Evolutionary conservation across 2,113 vertebrate species (phyloP).

Genomic region (Theropithecus gelada): DNA sequence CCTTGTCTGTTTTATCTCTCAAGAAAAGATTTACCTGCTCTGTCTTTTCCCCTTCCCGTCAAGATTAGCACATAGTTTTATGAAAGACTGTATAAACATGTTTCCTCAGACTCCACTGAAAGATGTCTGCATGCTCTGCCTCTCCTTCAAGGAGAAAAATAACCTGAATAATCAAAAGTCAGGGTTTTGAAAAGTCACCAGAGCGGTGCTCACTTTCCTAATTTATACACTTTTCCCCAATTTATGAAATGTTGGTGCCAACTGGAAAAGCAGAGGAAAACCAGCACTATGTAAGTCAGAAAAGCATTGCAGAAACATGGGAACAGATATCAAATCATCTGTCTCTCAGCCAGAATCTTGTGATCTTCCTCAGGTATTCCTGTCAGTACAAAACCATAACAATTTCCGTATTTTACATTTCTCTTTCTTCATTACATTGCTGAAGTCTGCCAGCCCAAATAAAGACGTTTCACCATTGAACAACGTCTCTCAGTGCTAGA

Average conservation of each 20-base stretch:
- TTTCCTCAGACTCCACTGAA: not conserved
- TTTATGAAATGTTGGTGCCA: not conserved
- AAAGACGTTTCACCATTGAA: not conserved
- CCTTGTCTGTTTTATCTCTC: not conserved
- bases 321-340: not conserved
- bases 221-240: not conserved
- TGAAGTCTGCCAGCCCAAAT: not conserved
- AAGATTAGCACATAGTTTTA: not conserved
- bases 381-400: not conserved
- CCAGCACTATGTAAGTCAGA: not conserved
- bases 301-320: not conserved
- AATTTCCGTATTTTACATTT: not conserved
- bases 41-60: not conserved
- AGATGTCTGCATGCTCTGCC: not conserved
- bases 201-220: not conserved
- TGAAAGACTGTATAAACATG: conserved; percentile 5
- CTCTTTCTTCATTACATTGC: not conserved
- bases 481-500: not conserved
- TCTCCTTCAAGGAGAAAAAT: not conserved
- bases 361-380: not conserved
- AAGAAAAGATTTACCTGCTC: conserved; percentile 42
- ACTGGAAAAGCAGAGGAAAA: conserved; percentile 4
- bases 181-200: conserved; percentile 2
- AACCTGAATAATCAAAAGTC: not conserved
- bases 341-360: not conserved